These are phyloP conservation scores for Buphagus erythrorhynchus DNA, from an alignment of 2,797 vertebrate genomes.

Conservation along the genomic window DNA sequence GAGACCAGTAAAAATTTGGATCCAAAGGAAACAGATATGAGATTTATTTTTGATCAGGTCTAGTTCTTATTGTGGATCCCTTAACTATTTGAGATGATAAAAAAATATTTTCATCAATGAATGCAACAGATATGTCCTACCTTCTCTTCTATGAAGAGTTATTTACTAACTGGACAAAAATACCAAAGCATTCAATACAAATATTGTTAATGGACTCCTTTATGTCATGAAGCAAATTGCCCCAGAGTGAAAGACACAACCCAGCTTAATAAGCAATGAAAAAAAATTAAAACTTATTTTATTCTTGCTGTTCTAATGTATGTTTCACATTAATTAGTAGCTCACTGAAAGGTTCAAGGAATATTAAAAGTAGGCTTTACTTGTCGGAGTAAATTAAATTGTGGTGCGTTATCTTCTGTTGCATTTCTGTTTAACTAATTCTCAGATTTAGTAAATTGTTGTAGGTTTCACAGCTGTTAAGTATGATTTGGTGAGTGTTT, in stretches of 20 bases:
- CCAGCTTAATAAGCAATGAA: background rate
- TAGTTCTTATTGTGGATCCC: background rate
- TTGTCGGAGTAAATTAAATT: background rate
- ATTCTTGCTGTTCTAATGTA: background rate
- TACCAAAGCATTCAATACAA: background rate
- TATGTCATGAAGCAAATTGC: background rate
- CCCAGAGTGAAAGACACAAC: background rate
- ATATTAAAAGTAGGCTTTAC: background rate
- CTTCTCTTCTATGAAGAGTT: background rate
- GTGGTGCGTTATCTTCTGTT: background rate
- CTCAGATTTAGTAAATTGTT: background rate
- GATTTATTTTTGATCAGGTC: background rate
- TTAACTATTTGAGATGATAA: background rate
- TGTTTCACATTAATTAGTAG: background rate
- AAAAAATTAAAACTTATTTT: background rate
- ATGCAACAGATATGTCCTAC: background rate
- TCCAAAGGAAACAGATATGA: background rate
- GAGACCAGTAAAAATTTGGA: background rate
- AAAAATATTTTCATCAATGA: background rate
- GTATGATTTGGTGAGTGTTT: background rate
- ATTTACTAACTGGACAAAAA: background rate
- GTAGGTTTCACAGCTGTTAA: background rate
- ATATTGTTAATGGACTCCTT: background rate
- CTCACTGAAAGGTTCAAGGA: background rate
- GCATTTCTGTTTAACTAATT: background rate